Conservation (phyloP, 1,140 invertebrate species). For the Drosophila arawakana region DNA sequence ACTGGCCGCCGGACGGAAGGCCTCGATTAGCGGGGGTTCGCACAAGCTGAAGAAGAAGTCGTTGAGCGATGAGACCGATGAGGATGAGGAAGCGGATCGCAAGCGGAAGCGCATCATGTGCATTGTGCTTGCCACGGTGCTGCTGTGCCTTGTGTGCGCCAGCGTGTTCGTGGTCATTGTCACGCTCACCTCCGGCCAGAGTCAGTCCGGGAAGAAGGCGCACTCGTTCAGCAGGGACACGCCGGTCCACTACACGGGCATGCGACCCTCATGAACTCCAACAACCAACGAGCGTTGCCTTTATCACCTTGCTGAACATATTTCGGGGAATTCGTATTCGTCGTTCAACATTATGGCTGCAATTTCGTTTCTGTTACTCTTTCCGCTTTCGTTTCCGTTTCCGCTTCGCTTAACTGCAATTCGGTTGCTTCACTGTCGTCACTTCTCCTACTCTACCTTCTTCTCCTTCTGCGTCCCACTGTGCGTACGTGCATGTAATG, state of each 20-base stretch:
- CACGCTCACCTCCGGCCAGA: constrained; percentile 88
- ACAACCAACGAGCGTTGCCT: constrained; percentile 14
- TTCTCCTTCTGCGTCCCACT: constrained; percentile 6
- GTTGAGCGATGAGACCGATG: constrained; percentile 81
- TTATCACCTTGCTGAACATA: constrained; percentile 12
- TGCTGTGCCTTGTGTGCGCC: constrained; percentile 88
- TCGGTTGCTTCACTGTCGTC: constrained; percentile 20
- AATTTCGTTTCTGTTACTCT: constrained; percentile 56
- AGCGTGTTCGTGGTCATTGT: constrained; percentile 89
- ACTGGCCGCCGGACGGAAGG: constrained; percentile 71
- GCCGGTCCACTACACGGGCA: constrained; percentile 83
- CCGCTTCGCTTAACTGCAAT: constrained; percentile 39
- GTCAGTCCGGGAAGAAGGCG: constrained; percentile 87
- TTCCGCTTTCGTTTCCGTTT: constrained; percentile 61
- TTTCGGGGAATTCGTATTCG: constrained; percentile 25
- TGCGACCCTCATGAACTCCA: constrained; percentile 77
- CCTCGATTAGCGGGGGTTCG: constrained; percentile 65
- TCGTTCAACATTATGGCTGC: constrained; percentile 44
- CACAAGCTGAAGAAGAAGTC: constrained; percentile 81
- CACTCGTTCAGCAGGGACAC: constrained; percentile 87
- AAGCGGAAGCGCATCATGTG: constrained; percentile 88
- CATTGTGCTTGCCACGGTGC: constrained; percentile 87
- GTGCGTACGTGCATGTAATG: constrained; percentile 36
- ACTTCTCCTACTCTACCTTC: constrained; percentile 4
- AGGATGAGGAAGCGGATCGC: constrained; percentile 85